phyloP scores from a whole-genome alignment of 1,140 invertebrate species.

The Drosophila grimshawi region DNA sequence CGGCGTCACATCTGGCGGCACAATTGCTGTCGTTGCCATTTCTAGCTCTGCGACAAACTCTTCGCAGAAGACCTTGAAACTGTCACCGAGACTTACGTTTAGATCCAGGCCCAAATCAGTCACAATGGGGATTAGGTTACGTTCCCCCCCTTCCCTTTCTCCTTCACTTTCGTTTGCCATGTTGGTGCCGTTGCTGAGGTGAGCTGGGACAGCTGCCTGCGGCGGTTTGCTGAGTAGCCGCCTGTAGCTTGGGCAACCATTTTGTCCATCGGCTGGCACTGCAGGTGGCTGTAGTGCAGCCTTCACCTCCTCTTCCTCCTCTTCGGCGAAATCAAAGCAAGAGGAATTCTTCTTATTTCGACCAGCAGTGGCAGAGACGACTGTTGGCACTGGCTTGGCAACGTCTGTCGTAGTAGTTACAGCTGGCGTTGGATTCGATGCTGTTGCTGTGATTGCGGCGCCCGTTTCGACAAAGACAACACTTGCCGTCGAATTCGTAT shows the following conservation, averaged over 20 bases:
- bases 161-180: conserved; percentile 6
- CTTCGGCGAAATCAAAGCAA: conserved; percentile 67
- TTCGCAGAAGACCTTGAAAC: no score
- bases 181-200: background rate
- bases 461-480: conserved; percentile 63
- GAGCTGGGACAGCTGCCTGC: background rate
- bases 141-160: conserved; percentile 11
- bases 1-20: no score
- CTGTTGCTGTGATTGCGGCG: conserved; percentile 27
- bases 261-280: conserved; percentile 10
- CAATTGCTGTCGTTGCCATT: no score
- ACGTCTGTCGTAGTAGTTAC: background rate
- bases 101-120: no score
- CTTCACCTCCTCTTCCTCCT: conserved; percentile 52
- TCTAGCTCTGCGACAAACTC: no score
- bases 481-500: conserved; percentile 66
- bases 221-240: background rate
- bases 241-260: conserved; percentile 30
- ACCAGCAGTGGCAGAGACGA: no score
- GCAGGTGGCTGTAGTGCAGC: background rate
- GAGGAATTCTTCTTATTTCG: conserved; percentile 27
- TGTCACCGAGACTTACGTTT: no score
- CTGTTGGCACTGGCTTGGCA: background rate
- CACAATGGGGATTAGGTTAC: no score
- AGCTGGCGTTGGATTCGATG: background rate